These are phyloP conservation scores for Oceanodroma leucorhoa DNA, from an alignment of 2,797 vertebrate species.

Conservation along the genomic window DNA sequence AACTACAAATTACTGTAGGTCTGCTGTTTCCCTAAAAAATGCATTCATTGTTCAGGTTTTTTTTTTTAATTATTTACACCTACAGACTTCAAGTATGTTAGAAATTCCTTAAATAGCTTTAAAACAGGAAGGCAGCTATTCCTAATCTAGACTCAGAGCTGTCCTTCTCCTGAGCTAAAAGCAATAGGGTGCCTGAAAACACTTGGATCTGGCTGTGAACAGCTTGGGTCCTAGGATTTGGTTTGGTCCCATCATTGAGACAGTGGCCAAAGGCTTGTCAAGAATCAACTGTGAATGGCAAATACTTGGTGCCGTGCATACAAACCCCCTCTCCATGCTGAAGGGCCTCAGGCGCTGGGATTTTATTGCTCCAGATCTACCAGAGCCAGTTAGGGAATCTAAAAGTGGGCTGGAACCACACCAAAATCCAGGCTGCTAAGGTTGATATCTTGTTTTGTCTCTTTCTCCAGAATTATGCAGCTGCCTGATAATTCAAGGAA, in stretches of 20 bases:
- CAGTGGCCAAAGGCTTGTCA: not conserved
- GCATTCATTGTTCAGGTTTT: not conserved
- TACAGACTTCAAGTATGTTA: not conserved
- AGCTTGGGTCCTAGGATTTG: not conserved
- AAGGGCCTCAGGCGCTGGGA: not conserved
- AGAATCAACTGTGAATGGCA: not conserved
- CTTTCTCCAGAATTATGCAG: not conserved
- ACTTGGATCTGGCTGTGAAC: not conserved
- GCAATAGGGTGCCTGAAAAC: fast-evolving
- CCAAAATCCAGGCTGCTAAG: not conserved
- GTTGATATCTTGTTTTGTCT: not conserved
- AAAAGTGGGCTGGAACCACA: not conserved
- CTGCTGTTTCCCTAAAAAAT: not conserved
- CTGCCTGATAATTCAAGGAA: not conserved
- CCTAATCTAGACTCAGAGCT: not conserved
- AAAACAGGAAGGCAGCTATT: not conserved
- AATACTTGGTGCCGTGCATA: not conserved
- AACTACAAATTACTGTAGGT: not conserved
- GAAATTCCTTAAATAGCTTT: not conserved
- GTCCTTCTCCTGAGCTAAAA: not conserved
- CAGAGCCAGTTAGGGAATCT: not conserved
- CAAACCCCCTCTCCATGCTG: fast-evolving
- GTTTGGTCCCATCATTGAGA: not conserved
- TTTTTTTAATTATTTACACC: not conserved
- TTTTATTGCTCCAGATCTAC: not conserved